A percentile compares a stretch with the other conserved stretches of the same genome.
Conservation (phyloP, 2,113 vertebrate species). For the Tachysurus vachellii region DNA sequence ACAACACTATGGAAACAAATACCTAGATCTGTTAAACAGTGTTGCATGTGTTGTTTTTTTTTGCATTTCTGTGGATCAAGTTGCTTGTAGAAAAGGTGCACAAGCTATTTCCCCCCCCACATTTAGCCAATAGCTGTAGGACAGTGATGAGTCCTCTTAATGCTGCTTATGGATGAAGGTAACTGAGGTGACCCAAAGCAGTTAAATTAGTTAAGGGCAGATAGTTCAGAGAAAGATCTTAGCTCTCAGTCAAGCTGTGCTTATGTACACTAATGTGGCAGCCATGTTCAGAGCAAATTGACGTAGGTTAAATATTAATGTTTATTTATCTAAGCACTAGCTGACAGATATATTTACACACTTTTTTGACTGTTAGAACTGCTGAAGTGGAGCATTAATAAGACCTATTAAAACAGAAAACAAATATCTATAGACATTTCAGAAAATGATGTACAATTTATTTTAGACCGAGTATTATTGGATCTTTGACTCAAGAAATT, state of each 20-base stretch:
- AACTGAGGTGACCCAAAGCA: slow-evolving; percentile 26
- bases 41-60: slow-evolving; percentile 26
- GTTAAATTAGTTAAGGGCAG: slow-evolving; percentile 17
- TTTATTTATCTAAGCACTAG: slow-evolving; percentile 56
- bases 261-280: slow-evolving; percentile 56
- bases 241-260: slow-evolving; percentile 55
- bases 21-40: slow-evolving; percentile 27
- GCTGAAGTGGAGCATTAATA: slow-evolving; percentile 53
- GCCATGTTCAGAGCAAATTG: slow-evolving; percentile 56
- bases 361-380: slow-evolving; percentile 31
- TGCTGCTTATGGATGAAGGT: slow-evolving; percentile 17
- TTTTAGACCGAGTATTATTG: slow-evolving; percentile 21
- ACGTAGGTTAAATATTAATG: slow-evolving; percentile 63
- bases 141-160: slow-evolving; percentile 9
- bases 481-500: neutral
- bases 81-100: slow-evolving; percentile 31
- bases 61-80: slow-evolving; percentile 32
- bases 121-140: neutral
- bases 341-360: slow-evolving; percentile 61
- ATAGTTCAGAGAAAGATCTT: slow-evolving; percentile 8
- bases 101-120: slow-evolving; percentile 24
- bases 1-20: slow-evolving; percentile 21
- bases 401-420: slow-evolving; percentile 49
- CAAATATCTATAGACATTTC: neutral
- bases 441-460: slow-evolving; percentile 4